Conservation (phyloP, 2,888 invertebrate species). For the Tetranychus truncatus region DNA sequence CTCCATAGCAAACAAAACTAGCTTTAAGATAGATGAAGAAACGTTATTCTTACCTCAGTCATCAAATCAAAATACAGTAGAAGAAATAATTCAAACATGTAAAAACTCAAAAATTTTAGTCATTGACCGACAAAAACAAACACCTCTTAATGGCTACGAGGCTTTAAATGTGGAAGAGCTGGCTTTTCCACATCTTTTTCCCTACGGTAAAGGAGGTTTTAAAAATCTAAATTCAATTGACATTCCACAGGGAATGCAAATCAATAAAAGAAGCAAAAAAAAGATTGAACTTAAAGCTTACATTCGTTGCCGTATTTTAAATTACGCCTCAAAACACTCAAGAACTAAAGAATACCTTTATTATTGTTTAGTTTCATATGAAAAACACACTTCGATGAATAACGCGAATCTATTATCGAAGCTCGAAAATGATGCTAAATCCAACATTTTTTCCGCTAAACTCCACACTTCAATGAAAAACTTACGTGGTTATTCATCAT, state of each 20-base stretch:
- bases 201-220: too few relatives aligned
- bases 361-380: background rate
- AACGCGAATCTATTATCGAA: background rate
- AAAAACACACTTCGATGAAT: background rate
- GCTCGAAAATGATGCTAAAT: background rate
- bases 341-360: background rate
- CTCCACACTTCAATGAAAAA: background rate
- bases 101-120: background rate
- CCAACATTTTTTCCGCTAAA: background rate
- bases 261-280: background rate
- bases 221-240: too few relatives aligned
- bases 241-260: too few relatives aligned
- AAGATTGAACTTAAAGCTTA: background rate
- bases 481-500: background rate
- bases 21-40: background rate
- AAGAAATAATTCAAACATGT: background rate
- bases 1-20: background rate
- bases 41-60: background rate
- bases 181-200: background rate
- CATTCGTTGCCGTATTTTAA: background rate
- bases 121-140: too few relatives aligned
- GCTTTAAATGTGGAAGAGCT: background rate
- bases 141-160: background rate
- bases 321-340: background rate
- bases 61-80: background rate